These are phyloP conservation scores for Oxyscelio sp. DNA, from an alignment of 2,888 invertebrate species.

Conservation along the genomic window DNA sequence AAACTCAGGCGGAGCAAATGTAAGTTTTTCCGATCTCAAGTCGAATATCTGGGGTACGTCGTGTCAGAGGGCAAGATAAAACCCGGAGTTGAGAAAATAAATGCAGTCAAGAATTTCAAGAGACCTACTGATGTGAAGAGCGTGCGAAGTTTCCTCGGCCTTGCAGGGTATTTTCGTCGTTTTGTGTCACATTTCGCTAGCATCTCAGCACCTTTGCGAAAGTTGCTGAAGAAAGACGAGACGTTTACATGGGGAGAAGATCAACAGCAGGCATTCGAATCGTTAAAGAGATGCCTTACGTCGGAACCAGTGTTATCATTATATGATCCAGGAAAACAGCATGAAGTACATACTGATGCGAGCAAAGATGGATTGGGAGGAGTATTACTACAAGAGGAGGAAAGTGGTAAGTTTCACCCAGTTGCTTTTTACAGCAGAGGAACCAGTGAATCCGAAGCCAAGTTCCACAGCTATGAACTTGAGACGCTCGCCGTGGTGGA, in stretches of 20 bases:
- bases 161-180: background rate
- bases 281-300: background rate
- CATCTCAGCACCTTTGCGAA: too few species aligned
- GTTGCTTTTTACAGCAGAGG: slow-evolving; percentile 19
- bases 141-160: slow-evolving; percentile 7
- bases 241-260: too few species aligned
- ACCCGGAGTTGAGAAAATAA: slow-evolving; percentile 58
- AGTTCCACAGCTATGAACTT: slow-evolving; percentile 84
- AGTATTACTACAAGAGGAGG: slow-evolving; percentile 19
- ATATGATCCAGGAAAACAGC: background rate
- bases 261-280: too few species aligned
- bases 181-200: slow-evolving; percentile 25
- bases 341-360: slow-evolving; percentile 30
- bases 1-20: background rate
- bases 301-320: too few species aligned
- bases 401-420: slow-evolving; percentile 8
- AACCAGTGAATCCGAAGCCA: slow-evolving; percentile 76
- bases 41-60: background rate
- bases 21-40: too few species aligned
- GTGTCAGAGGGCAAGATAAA: slow-evolving; percentile 19
- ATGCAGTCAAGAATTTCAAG: slow-evolving; percentile 40
- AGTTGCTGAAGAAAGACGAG: too few species aligned
- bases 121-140: background rate
- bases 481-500: slow-evolving; percentile 84
- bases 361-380: slow-evolving; percentile 18